Conservation (phyloP, 2,113 vertebrate species). For the Rallus limicola region DNA sequence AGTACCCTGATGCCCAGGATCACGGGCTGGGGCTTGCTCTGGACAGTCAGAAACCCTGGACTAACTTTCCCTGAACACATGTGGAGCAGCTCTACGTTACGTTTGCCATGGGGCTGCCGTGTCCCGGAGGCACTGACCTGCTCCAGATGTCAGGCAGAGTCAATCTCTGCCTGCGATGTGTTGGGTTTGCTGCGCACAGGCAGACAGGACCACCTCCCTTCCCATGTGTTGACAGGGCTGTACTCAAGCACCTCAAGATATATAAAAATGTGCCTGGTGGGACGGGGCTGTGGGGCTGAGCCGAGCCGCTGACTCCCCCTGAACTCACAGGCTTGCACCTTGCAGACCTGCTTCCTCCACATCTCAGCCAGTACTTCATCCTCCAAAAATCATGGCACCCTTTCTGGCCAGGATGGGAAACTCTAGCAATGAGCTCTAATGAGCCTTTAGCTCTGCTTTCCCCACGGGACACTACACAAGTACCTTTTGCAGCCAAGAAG, state of each 20-base stretch:
- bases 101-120: fast-evolving
- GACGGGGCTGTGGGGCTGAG: fast-evolving
- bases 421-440: fast-evolving
- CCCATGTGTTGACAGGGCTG: not conserved
- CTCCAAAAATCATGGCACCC: not conserved
- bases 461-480: fast-evolving
- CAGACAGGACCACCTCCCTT: not conserved
- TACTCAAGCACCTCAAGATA: slow-evolving; percentile 14
- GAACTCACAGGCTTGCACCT: not conserved
- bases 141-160: not conserved
- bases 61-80: fast-evolving
- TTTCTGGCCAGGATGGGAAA: not conserved
- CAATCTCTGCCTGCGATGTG: not conserved
- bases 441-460: not conserved
- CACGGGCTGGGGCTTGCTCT: not conserved
- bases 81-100: fast-evolving
- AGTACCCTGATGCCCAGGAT: not conserved
- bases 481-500: not conserved
- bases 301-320: not conserved
- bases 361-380: not conserved
- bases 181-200: not conserved
- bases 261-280: not conserved
- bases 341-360: not conserved
- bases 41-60: not conserved
- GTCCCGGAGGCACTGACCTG: not conserved